Conservation (phyloP, 2,888 invertebrate genomes). For the Lasioglossum marginatum region DNA sequence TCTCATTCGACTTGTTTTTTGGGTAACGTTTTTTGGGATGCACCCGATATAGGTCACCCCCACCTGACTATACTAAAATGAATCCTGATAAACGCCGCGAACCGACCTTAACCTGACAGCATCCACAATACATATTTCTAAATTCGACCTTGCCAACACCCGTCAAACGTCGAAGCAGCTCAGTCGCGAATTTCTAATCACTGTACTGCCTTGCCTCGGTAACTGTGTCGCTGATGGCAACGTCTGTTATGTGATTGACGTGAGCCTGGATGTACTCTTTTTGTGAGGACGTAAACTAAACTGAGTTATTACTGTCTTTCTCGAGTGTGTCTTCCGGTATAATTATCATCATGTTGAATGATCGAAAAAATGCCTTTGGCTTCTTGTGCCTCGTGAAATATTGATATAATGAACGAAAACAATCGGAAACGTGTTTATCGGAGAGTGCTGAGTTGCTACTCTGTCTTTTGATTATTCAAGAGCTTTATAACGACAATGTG, state of each 20-base stretch:
- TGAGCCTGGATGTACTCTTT: not conserved
- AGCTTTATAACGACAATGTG: not conserved
- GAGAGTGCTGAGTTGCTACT: no score
- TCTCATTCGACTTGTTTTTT: not conserved
- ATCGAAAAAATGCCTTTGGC: not conserved
- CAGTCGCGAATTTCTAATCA: not conserved
- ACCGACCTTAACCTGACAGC: not conserved
- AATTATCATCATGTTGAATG: no score
- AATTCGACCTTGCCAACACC: not conserved
- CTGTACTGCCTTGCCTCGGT: not conserved
- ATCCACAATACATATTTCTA: not conserved
- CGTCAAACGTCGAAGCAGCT: not conserved
- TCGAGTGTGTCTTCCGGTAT: no score
- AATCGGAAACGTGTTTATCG: no score
- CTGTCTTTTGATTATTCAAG: not conserved
- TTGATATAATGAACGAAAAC: no score
- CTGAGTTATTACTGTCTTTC: not conserved
- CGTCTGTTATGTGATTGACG: not conserved
- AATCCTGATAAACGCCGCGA: not conserved
- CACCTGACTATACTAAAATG: not conserved
- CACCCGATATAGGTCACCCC: no score
- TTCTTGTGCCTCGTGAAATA: no score
- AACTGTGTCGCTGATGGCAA: not conserved
- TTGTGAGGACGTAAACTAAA: not conserved
- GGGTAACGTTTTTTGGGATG: no score